Conservation (phyloP, 2,797 vertebrate genomes). For the Darevskia nairensis region DNA sequence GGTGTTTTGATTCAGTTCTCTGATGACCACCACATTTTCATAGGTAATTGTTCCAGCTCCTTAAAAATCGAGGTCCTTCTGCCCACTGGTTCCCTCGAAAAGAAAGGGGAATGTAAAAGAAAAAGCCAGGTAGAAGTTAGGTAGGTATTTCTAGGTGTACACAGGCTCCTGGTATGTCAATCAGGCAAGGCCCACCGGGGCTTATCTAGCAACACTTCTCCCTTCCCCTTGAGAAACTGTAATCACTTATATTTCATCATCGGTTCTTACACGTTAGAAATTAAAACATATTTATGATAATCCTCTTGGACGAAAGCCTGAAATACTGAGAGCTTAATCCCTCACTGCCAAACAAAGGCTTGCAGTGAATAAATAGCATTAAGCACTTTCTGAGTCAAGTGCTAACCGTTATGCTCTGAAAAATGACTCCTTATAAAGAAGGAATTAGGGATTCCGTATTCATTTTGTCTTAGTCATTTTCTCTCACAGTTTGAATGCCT, state of each 20-base stretch:
- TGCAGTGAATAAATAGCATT: slow-evolving; percentile 59
- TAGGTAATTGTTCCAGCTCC: too few relatives aligned
- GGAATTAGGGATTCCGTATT: slow-evolving; percentile 33
- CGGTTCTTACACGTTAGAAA: slow-evolving; percentile 41
- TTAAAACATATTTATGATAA: slow-evolving; percentile 69
- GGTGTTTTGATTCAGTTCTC: background rate
- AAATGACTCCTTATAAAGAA: slow-evolving; percentile 56
- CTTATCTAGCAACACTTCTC: slow-evolving; percentile 7
- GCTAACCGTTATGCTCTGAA: slow-evolving; percentile 54
- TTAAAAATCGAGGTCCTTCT: background rate
- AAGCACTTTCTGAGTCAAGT: slow-evolving; percentile 65
- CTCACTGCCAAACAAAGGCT: slow-evolving; percentile 66
- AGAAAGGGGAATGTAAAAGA: background rate
- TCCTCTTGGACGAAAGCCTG: slow-evolving; percentile 64
- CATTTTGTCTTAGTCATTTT: slow-evolving; percentile 53
- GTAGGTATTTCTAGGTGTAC: background rate
- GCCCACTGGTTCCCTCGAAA: background rate
- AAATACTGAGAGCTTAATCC: slow-evolving; percentile 69
- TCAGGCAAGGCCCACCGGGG: background rate
- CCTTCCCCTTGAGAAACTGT: slow-evolving; percentile 11
- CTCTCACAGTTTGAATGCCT: background rate
- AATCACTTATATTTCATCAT: slow-evolving; percentile 35
- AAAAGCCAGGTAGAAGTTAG: background rate
- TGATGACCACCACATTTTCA: background rate
- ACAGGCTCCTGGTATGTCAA: background rate